Percentiles rank a stretch among this genome's conserved stretches.
These are phyloP conservation scores for Notolabrus celidotus DNA, from an alignment of 2,797 vertebrate species.

Conservation along the genomic window DNA sequence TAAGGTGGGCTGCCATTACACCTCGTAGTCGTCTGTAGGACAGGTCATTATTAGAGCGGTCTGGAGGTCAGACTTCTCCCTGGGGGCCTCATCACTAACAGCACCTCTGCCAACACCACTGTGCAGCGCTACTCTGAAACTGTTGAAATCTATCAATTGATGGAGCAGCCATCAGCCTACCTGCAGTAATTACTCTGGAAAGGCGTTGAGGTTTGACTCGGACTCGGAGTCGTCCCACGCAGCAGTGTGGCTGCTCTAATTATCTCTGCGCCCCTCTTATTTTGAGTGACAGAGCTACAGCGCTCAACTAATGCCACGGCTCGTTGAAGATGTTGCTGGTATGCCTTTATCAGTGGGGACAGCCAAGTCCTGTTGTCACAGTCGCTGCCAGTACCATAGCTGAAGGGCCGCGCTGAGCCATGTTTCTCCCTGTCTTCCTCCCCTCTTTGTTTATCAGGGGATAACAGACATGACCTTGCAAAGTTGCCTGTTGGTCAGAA, in stretches of 20 bases:
- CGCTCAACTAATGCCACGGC: constrained; percentile 51
- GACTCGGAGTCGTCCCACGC: constrained; percentile 62
- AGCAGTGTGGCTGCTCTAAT: constrained; percentile 68
- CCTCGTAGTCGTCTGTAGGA: constrained; percentile 52
- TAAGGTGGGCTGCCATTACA: constrained; percentile 58
- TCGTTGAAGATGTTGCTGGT: constrained; percentile 58
- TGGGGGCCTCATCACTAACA: constrained; percentile 66
- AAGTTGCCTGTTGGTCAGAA: constrained; percentile 59
- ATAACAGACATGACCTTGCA: constrained; percentile 81
- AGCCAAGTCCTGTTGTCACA: constrained; percentile 62
- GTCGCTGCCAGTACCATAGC: constrained; percentile 48
- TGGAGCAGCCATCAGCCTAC: constrained; percentile 63
- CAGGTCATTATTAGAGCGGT: constrained; percentile 77
- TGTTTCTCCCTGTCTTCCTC: constrained; percentile 53
- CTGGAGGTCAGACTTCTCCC: constrained; percentile 69
- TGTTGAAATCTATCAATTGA: constrained; percentile 72
- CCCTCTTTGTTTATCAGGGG: constrained; percentile 79
- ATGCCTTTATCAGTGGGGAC: constrained; percentile 71
- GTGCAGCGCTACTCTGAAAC: constrained; percentile 45
- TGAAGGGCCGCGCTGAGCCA: constrained; percentile 51
- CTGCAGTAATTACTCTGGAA: constrained; percentile 74
- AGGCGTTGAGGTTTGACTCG: constrained; percentile 44
- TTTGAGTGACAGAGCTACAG: constrained; percentile 76
- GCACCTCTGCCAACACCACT: constrained; percentile 58
- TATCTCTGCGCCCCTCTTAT: constrained; percentile 62